phyloP scores from a whole-genome alignment of 1,140 invertebrate genomes.

The Polypedilum pembai region DNA sequence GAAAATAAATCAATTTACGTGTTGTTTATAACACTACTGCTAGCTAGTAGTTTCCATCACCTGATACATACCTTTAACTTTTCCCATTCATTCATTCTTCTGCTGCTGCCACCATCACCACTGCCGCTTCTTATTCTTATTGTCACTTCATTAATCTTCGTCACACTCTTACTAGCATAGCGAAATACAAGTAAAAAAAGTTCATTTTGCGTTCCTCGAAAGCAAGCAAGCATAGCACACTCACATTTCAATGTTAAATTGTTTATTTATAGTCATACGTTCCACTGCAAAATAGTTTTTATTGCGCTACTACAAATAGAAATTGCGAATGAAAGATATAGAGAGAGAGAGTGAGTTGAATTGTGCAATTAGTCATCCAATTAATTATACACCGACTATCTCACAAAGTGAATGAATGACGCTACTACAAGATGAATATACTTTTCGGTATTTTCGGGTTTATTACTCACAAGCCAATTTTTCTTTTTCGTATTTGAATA shows the following conservation, averaged over 20 bases:
- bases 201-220: background rate
- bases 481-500: background rate
- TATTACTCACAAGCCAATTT: background rate
- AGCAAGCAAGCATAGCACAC: background rate
- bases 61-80: background rate
- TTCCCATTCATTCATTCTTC: conserved; percentile 1
- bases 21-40: background rate
- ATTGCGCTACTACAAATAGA: too few relatives aligned
- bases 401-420: too few relatives aligned
- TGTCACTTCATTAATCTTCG: conserved; percentile 17
- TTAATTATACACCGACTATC: conserved; percentile 9
- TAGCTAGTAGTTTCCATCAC: background rate
- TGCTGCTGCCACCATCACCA: background rate
- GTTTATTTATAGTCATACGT: conserved; percentile 6
- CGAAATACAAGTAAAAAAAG: background rate
- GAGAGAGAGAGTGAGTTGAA: background rate
- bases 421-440: background rate
- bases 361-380: conserved; percentile 17
- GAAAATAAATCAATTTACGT: conserved; percentile 6
- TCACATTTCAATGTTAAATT: conserved; percentile 13
- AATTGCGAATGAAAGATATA: too few relatives aligned
- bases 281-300: background rate
- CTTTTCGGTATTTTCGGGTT: conserved; percentile 5
- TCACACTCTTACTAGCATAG: background rate
- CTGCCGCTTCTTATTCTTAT: background rate